Base-by-base conservation (phyloP, 2,797 vertebrate species). In the Anas acuta region DNA sequence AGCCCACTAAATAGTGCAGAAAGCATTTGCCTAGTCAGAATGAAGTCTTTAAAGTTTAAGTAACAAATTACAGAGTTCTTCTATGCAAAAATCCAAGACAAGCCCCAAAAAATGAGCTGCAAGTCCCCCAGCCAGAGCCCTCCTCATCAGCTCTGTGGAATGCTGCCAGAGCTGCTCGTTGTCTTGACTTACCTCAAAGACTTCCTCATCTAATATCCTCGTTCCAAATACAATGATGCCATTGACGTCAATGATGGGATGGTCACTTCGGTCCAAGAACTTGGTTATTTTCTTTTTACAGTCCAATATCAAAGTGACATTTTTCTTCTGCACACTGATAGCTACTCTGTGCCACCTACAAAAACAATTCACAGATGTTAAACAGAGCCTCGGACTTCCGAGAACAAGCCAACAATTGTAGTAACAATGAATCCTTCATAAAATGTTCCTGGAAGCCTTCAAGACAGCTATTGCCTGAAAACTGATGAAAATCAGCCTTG, bases 151-250 rank as follows among this genome's bases (percentile, higher is more conserved):
- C 43, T n/a, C 71, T 4, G 2, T 3, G 7, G 43, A 23, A 13
- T 23, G 2, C 5, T 33, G 37, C 8, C 11, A n/a, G 53, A 17
- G 54, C 77, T 64, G 35, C 45, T 11, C 28, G 4, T 9, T 3
- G 14, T 11, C 17, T 0, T 2, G 2, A 25, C 98, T 97, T 96
- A 99, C 99, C 99, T 99, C 99, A 94, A 99, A 99, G 92, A 99
- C 99, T 93, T 99, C 99, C 95, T 99, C 99, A 41, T 99, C 99
- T 98, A 99, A 97, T 91, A 99, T 99, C 93, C 99, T 98, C 15
- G 99, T 99, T 91, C 99, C 99, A 47, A 99, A 99, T 7, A 99
- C 99, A 7, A 99, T 97, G 92, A 99, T 99, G 95, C 99, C 99
- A 6, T 99, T 99, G 95, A 99, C 98, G 9, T 99, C 99, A n/a